Conservation (phyloP, 2,113 vertebrate species). For the Pyxicephalus adspersus region DNA sequence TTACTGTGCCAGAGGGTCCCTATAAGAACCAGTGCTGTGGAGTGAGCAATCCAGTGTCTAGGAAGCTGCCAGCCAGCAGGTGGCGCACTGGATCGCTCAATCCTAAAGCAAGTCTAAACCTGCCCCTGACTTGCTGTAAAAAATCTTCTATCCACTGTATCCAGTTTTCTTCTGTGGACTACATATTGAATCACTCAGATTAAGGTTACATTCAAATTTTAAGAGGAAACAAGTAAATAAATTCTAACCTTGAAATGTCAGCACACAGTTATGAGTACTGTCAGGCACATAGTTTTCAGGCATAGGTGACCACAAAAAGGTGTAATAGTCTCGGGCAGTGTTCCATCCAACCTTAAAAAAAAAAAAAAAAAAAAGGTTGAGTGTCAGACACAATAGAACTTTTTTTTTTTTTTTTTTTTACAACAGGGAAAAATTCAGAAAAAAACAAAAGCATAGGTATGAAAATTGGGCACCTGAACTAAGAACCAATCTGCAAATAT, state of each 20-base stretch:
- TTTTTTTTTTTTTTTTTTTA: not conserved
- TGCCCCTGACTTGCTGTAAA: too few relatives aligned
- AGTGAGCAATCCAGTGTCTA: too few relatives aligned
- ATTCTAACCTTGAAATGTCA: slow-evolving; percentile 91
- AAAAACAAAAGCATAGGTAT: not conserved
- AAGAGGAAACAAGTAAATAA: not conserved
- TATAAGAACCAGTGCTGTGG: too few relatives aligned
- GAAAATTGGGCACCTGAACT: not conserved
- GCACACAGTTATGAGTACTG: slow-evolving; percentile 87
- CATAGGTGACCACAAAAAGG: slow-evolving; percentile 96
- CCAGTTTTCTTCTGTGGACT: too few relatives aligned
- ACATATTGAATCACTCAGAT: too few relatives aligned
- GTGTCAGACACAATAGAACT: not conserved
- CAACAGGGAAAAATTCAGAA: not conserved
- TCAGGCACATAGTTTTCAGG: slow-evolving; percentile 90
- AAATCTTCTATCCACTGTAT: too few relatives aligned
- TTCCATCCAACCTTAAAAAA: slow-evolving; percentile 94
- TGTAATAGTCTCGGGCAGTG: slow-evolving; percentile 97
- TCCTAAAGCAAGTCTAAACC: too few relatives aligned
- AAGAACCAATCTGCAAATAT: not conserved
- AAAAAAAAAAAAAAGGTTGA: slow-evolving; percentile 41
- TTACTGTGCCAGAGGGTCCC: too few relatives aligned
- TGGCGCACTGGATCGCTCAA: too few relatives aligned
- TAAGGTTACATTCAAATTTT: too few relatives aligned
- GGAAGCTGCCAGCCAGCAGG: too few relatives aligned